A percentile compares a stretch with the other conserved stretches of the same genome.
phyloP scores from a whole-genome alignment of 2,797 vertebrate genomes.

The Pogoniulus pusillus region DNA sequence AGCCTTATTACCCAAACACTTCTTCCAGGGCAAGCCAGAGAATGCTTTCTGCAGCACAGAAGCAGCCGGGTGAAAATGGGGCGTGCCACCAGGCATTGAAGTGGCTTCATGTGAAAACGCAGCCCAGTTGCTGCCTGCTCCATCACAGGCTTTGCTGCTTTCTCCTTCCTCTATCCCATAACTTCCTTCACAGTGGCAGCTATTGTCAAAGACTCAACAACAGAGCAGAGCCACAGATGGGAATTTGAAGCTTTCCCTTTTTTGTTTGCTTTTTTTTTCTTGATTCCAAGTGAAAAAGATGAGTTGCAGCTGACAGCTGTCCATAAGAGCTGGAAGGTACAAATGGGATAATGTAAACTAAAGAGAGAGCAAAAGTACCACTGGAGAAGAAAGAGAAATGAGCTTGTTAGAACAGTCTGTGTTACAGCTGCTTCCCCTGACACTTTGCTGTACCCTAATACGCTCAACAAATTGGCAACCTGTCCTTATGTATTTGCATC shows the following conservation, averaged over 20 bases:
- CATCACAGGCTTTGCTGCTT: neutral
- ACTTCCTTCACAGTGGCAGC: constrained; percentile 40
- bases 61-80: constrained; percentile 3
- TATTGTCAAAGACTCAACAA: constrained; percentile 56
- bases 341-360: constrained; percentile 77
- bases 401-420: constrained; percentile 93
- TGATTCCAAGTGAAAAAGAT: constrained; percentile 9
- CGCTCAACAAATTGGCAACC: constrained; percentile 93
- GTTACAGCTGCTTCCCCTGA: constrained; percentile 87
- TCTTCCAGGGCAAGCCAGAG: neutral
- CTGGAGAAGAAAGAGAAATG: constrained; percentile 78
- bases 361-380: constrained; percentile 80
- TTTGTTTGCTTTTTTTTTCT: no score
- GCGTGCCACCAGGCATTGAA: neutral
- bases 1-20: neutral
- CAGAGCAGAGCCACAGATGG: constrained; percentile 6
- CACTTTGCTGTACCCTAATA: constrained; percentile 86
- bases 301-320: constrained; percentile 77
- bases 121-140: neutral
- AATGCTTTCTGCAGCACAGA: neutral
- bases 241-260: constrained; percentile 38
- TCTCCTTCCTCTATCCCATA: neutral
- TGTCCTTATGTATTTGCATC: constrained; percentile 96
- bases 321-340: constrained; percentile 73
- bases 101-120: neutral